Percentiles rank a stretch among this genome's conserved stretches.
phyloP scores from a whole-genome alignment of 1,140 invertebrate species.

The Procambarus clarkii region DNA sequence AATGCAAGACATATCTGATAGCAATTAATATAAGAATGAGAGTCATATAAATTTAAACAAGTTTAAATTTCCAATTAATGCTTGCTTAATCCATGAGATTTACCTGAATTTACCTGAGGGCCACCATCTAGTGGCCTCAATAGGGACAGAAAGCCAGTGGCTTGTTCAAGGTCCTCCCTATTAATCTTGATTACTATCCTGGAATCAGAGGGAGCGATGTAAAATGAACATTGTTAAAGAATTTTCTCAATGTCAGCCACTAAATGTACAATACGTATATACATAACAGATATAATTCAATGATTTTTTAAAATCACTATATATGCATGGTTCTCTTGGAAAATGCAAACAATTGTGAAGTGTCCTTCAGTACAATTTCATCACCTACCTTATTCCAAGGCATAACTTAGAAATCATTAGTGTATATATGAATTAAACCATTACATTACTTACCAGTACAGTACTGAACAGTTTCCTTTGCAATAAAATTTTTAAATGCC shows the following conservation, averaged over 20 bases:
- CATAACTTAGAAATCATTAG: background rate
- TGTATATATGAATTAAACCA: constrained; percentile 19
- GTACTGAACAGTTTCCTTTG: constrained; percentile 12
- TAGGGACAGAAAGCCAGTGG: too few species aligned
- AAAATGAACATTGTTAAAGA: background rate
- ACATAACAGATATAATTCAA: background rate
- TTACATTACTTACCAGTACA: background rate
- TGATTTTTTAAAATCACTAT: background rate
- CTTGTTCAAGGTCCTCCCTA: too few species aligned
- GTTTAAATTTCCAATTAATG: background rate
- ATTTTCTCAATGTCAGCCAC: background rate
- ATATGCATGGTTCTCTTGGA: background rate
- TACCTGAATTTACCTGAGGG: background rate
- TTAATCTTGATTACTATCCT: background rate
- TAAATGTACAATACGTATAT: background rate
- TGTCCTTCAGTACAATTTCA: constrained; percentile 8
- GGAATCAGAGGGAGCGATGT: background rate
- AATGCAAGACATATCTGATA: constrained; percentile 31
- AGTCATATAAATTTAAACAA: background rate
- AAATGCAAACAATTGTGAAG: background rate
- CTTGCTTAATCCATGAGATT: constrained; percentile 29
- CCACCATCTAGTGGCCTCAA: too few species aligned
- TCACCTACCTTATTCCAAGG: background rate
- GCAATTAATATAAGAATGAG: constrained; percentile 5
- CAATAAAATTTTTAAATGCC: constrained; percentile 42